Evolutionary conservation across 2,797 vertebrate species (phyloP).

Genomic region (Alectoris magna): DNA sequence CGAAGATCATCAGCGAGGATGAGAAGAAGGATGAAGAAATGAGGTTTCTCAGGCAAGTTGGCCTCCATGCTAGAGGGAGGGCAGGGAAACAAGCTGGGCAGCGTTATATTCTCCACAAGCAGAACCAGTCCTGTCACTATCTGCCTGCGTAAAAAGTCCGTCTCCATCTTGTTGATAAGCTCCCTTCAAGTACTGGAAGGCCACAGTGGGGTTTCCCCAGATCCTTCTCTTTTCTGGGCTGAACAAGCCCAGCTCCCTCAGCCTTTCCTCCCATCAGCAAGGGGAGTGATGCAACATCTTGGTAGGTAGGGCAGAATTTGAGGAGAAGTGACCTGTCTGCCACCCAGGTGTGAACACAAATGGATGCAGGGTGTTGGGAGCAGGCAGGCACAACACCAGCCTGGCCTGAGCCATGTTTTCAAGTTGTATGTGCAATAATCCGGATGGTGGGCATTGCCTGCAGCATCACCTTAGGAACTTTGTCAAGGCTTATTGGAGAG

Average conservation of each 20-base stretch:
- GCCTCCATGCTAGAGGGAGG: neutral
- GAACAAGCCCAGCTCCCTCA: neutral
- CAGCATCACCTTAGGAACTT: neutral
- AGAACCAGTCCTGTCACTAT: neutral
- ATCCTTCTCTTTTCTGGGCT: neutral
- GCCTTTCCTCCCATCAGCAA: neutral
- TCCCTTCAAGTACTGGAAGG: neutral
- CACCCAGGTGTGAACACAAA: neutral
- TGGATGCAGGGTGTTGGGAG: rapidly evolving
- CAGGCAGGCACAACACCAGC: neutral
- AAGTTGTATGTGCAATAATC: neutral
- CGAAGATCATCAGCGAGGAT: constrained; percentile 95
- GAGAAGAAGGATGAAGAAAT: constrained; percentile 99
- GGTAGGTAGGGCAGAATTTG: neutral
- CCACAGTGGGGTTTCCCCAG: neutral
- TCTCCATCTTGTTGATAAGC: neutral
- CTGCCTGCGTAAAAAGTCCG: neutral
- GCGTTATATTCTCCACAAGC: neutral
- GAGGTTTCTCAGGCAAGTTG: constrained; percentile 92
- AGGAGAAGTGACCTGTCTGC: neutral
- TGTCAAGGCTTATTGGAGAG: neutral
- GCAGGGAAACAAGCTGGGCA: rapidly evolving
- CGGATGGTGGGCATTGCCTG: neutral
- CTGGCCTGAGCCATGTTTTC: neutral
- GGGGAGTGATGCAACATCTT: rapidly evolving